phyloP scores from a whole-genome alignment of 2,113 vertebrate species.

The Clinocottus analis region DNA sequence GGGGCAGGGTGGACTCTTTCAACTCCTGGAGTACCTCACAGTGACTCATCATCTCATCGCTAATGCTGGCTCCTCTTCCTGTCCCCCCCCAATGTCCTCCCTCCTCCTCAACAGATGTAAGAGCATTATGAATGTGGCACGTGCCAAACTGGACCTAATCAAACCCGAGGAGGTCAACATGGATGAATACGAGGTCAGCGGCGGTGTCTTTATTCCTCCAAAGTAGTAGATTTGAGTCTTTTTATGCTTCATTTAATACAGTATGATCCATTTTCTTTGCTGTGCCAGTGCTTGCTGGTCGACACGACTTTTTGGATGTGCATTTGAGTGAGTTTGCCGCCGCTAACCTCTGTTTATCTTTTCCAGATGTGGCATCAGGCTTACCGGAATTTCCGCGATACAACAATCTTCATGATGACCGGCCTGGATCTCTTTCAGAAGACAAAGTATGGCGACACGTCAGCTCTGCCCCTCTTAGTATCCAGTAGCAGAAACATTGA shows the following conservation, averaged over 20 bases:
- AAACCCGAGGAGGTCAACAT: constrained; percentile 96
- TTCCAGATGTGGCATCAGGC: constrained; percentile 95
- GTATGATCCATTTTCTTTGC: not conserved
- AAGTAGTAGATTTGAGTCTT: not conserved
- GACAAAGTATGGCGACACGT: constrained; percentile 85
- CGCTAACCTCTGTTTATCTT: constrained; percentile 5
- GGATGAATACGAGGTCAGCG: constrained; percentile 94
- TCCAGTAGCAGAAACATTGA: not conserved
- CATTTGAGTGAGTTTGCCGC: not conserved
- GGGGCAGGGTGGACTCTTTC: constrained; percentile 59
- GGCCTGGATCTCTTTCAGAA: constrained; percentile 96
- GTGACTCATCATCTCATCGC: constrained; percentile 56
- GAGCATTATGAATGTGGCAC: constrained; percentile 97
- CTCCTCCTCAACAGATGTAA: constrained; percentile 96
- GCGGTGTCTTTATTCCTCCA: not conserved
- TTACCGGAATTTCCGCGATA: constrained; percentile 94
- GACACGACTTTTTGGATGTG: not conserved
- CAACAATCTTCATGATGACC: constrained; percentile 92
- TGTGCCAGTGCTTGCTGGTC: not conserved
- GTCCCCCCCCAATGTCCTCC: not conserved
- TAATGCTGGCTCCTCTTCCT: constrained; percentile 39
- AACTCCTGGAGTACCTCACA: constrained; percentile 64
- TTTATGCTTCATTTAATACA: not conserved
- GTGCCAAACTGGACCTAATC: constrained; percentile 96
- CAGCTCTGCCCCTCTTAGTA: not conserved